These are phyloP conservation scores for Brachypteracias leptosomus DNA, from an alignment of 2,113 vertebrate genomes.

Conservation along the genomic window DNA sequence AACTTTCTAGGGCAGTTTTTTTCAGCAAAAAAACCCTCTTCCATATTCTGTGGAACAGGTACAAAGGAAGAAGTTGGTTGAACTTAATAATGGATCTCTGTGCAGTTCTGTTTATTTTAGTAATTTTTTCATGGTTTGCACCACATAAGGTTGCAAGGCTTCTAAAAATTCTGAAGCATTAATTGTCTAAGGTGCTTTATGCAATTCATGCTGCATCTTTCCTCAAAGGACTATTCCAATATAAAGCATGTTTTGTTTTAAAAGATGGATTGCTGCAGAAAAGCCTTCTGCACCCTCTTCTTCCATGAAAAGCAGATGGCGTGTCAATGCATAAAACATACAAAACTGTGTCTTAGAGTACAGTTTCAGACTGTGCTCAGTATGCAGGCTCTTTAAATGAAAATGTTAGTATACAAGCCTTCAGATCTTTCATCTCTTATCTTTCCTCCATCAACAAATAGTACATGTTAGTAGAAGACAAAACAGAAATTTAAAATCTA, in stretches of 20 bases:
- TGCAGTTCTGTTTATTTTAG: neutral
- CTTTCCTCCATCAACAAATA: neutral
- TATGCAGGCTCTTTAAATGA: neutral
- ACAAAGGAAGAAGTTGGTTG: neutral
- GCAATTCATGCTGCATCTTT: neutral
- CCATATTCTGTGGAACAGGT: neutral
- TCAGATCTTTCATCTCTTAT: neutral
- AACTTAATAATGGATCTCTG: neutral
- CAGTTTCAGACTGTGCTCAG: neutral
- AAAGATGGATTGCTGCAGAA: neutral
- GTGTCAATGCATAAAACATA: neutral
- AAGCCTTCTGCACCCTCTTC: neutral
- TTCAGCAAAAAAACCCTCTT: neutral
- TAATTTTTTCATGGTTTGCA: neutral
- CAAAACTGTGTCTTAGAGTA: neutral
- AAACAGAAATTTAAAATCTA: neutral
- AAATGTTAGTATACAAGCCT: neutral
- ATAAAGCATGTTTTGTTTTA: neutral
- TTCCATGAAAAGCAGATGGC: neutral
- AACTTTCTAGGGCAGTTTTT: neutral
- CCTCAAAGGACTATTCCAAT: neutral
- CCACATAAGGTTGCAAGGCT: neutral
- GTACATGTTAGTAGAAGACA: neutral
- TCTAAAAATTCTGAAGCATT: neutral
- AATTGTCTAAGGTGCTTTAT: neutral